Percentiles rank a stretch among this genome's conserved stretches.
Evolutionary conservation across 2,888 invertebrate species (phyloP).

Genomic region (Hirtodrosophila trivittata): DNA sequence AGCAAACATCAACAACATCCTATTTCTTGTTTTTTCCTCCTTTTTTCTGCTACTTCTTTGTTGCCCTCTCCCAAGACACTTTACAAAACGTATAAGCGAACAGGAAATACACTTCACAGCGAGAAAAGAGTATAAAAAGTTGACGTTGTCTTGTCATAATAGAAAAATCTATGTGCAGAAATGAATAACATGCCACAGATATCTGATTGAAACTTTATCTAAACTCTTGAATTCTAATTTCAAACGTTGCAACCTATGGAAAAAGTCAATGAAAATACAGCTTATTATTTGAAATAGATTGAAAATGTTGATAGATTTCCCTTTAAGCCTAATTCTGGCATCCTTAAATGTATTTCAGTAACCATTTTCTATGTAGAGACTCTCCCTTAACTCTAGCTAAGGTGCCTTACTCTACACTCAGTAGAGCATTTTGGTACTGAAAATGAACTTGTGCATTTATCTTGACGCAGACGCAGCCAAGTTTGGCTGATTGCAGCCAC

Average conservation of each 20-base stretch:
- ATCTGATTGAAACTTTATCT: too few species aligned
- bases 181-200: too few species aligned
- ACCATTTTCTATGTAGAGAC: neutral
- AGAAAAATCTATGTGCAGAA: too few species aligned
- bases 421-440: constrained; percentile 52
- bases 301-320: too few species aligned
- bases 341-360: too few species aligned
- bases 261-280: neutral
- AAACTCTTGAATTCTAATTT: too few species aligned
- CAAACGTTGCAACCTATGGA: too few species aligned
- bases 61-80: neutral
- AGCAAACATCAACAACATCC: constrained; percentile 74
- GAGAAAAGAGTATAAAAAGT: too few species aligned
- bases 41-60: constrained; percentile 6
- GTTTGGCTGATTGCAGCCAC: constrained; percentile 73
- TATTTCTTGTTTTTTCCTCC: constrained; percentile 6
- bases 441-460: constrained; percentile 81
- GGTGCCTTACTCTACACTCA: constrained; percentile 4
- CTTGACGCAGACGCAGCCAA: constrained; percentile 67
- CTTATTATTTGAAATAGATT: too few species aligned
- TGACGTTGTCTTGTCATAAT: too few species aligned
- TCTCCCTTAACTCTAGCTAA: constrained; percentile 21
- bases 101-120: constrained; percentile 19
- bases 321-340: too few species aligned
- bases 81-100: neutral